Base-by-base conservation (phyloP, 1,140 invertebrate species). In the Frieseomelitta varia region DNA sequence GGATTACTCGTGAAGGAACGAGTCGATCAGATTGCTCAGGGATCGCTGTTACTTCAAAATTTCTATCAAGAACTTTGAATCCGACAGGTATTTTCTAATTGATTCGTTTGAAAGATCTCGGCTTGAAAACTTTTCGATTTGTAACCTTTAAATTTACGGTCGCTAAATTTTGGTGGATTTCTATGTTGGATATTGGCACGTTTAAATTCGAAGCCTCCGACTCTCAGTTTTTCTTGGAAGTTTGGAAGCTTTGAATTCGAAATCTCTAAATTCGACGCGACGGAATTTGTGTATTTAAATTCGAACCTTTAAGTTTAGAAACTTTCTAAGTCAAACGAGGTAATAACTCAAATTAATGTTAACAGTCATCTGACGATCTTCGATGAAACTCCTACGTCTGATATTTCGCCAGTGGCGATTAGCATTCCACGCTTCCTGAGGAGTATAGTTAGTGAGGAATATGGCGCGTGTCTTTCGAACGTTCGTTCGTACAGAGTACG, bases 401-500 rank as follows among this genome's bases (percentile, higher is more conserved):
- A 74, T 53, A 53, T 74, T 74, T 74, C 1, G 53, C 21, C n/a
- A 19, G 21, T 10, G 24, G 39, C 14, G 69, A 73, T 53, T 69
- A 55, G n/a, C 24, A 58, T 58, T 80, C 34, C 24, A 30, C n/a
- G n/a, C 39, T 27, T 63, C 58, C 39, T 6, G 39, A 39, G 39
- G 12, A 51, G 58, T 34, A 47, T 51, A 56, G 51, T 55, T 53
- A 24, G 27, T 10, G 58, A n/a, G 15, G 17, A 65, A 51, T 27
- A 53, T 3, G 17, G n/a, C 67, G 10, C 24, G 58, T 63, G 30
- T 55, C 27, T 79, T 81, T 74, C 21, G 17, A 74, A 85, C 3
- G 63, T 39, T 63, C 58, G 39, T 51, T 47, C 21, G 39, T 39
- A 39, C 39, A 47, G 8, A 14, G 58, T 24, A 30, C 0, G 8